Percentiles rank a stretch among this genome's conserved stretches.
These are phyloP conservation scores for Schlechtendalia chinensis DNA, from an alignment of 1,140 invertebrate species.

Conservation along the genomic window DNA sequence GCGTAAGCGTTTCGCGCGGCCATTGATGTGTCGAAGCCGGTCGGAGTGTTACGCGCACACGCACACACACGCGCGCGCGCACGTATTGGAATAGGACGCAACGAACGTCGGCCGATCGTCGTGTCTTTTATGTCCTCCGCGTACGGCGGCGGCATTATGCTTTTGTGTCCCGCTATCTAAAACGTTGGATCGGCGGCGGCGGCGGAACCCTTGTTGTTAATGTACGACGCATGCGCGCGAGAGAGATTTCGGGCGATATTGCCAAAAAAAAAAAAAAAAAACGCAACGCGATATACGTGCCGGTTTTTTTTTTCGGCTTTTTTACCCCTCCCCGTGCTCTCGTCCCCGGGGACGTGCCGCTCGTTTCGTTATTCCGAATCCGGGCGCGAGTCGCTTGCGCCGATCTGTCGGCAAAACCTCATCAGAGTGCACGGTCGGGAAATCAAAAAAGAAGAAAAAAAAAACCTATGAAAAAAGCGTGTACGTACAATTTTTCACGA, in stretches of 20 bases:
- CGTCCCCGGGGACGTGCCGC: slow-evolving; percentile 6
- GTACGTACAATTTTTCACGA: neutral
- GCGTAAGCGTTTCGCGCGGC: slow-evolving; percentile 39
- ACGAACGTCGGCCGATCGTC: slow-evolving; percentile 17
- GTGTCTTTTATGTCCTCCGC: slow-evolving; percentile 30
- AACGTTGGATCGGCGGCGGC: slow-evolving; percentile 40
- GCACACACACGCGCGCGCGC: no score
- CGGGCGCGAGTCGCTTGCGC: neutral
- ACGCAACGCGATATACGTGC: slow-evolving; percentile 25
- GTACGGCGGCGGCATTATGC: no score
- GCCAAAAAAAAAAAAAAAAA: no score
- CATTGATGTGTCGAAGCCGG: slow-evolving; percentile 28
- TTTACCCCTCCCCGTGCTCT: neutral
- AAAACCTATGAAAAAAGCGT: neutral
- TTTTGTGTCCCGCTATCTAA: slow-evolving; percentile 45
- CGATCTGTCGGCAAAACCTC: slow-evolving; percentile 32
- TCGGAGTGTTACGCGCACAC: neutral
- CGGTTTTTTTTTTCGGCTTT: neutral
- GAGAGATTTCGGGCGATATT: slow-evolving; percentile 43
- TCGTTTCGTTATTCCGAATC: neutral
- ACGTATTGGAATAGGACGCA: neutral
- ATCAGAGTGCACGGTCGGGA: slow-evolving; percentile 13
- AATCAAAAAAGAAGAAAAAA: slow-evolving; percentile 21
- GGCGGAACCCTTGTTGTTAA: slow-evolving; percentile 43
- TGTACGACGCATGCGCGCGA: slow-evolving; percentile 19